Evolutionary conservation across 2,888 invertebrate genomes (phyloP).

Genomic region (Scaptomyza tumidula): DNA sequence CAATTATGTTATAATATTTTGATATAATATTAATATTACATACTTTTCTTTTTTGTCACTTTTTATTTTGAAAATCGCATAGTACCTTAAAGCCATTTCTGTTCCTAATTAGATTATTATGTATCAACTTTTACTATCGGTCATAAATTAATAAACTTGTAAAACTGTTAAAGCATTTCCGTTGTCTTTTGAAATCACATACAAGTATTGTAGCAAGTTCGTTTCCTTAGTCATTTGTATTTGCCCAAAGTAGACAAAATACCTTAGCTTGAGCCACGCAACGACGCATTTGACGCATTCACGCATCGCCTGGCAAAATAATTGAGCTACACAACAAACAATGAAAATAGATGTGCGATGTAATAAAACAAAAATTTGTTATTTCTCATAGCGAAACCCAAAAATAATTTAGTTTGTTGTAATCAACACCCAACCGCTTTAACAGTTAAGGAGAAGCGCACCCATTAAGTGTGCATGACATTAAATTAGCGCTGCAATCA

Average conservation of each 20-base stretch:
- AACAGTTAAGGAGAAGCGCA: constrained; percentile 32
- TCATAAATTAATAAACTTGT: constrained; percentile 73
- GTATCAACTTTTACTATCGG: constrained; percentile 31
- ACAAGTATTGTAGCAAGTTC: constrained; percentile 30
- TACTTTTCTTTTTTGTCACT: too few species aligned
- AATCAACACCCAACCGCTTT: constrained; percentile 68
- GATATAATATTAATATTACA: constrained; percentile 12
- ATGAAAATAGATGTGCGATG: constrained; percentile 43
- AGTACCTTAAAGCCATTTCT: constrained; percentile 13
- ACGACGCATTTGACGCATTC: constrained; percentile 65
- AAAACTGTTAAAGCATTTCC: constrained; percentile 62
- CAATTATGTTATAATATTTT: constrained; percentile 41
- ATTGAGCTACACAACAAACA: constrained; percentile 45
- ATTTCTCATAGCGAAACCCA: constrained; percentile 13
- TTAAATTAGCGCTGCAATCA: constrained; percentile 73
- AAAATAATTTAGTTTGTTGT: constrained; percentile 54
- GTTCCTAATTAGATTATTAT: constrained; percentile 33
- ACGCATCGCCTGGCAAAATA: constrained; percentile 72
- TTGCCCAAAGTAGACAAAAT: constrained; percentile 37
- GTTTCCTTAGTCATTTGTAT: constrained; percentile 50
- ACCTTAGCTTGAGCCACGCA: constrained; percentile 42
- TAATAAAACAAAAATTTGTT: constrained; percentile 58
- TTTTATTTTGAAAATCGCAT: constrained; percentile 2
- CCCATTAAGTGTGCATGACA: constrained; percentile 68
- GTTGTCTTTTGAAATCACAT: constrained; percentile 22